These are phyloP conservation scores for Parapsyche elsis DNA, from an alignment of 1,140 invertebrate genomes.

Conservation along the genomic window DNA sequence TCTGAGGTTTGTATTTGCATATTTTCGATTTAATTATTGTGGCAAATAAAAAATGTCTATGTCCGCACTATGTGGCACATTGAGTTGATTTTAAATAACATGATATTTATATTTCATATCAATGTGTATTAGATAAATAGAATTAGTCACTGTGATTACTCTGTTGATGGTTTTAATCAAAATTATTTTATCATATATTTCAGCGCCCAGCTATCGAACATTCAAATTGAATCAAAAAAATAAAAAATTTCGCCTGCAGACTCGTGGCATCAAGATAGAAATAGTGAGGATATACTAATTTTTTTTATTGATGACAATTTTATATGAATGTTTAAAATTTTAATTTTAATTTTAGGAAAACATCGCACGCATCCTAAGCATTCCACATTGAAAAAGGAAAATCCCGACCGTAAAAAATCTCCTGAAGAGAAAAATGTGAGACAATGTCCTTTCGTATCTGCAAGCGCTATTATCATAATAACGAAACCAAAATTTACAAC, in stretches of 20 bases:
- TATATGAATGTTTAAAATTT: neutral
- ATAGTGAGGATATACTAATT: neutral
- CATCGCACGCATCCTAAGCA: neutral
- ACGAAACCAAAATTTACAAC: too few species aligned
- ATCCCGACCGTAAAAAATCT: too few species aligned
- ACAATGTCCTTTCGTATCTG: too few species aligned
- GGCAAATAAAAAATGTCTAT: too few species aligned
- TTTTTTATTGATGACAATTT: neutral
- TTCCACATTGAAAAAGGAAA: neutral
- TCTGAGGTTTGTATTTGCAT: neutral
- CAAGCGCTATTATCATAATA: too few species aligned
- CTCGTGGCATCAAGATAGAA: constrained; percentile 46
- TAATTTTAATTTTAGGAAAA: constrained; percentile 17
- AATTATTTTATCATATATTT: constrained; percentile 31
- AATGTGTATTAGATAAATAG: too few species aligned
- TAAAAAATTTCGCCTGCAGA: constrained; percentile 46
- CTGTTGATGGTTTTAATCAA: too few species aligned
- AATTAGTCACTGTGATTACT: too few species aligned
- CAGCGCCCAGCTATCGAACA: constrained; percentile 29
- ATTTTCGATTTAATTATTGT: neutral
- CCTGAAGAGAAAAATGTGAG: neutral
- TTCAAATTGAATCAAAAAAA: neutral
- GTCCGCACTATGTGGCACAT: too few species aligned
- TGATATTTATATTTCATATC: too few species aligned
- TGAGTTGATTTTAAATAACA: too few species aligned